Conservation (phyloP, 2,888 invertebrate species). For the Hedychridium roseum region DNA sequence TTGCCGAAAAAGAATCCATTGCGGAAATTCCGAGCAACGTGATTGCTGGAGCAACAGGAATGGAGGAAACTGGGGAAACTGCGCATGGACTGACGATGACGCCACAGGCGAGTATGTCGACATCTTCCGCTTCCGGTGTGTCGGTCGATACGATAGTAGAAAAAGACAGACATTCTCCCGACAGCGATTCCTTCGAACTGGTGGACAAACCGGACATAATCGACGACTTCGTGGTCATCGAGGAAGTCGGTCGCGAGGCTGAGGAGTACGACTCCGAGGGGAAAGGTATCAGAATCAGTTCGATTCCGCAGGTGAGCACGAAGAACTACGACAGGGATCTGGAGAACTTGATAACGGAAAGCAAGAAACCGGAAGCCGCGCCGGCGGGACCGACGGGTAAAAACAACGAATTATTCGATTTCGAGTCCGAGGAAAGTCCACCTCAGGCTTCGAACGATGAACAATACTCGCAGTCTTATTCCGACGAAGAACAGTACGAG, state of each 20-base stretch:
- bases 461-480: slow-evolving; percentile 57
- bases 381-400: slow-evolving; percentile 26
- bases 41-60: too few species aligned
- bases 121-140: slow-evolving; percentile 57
- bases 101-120: slow-evolving; percentile 60
- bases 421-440: slow-evolving; percentile 60
- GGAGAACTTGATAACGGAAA: slow-evolving; percentile 60
- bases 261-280: slow-evolving; percentile 84
- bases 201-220: slow-evolving; percentile 86
- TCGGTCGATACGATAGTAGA: slow-evolving; percentile 58
- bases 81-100: too few species aligned
- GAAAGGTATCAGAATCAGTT: slow-evolving; percentile 76
- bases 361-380: slow-evolving; percentile 29
- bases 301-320: slow-evolving; percentile 63
- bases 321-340: slow-evolving; percentile 69
- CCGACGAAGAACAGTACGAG: slow-evolving; percentile 63
- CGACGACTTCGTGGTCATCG: slow-evolving; percentile 88
- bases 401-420: slow-evolving; percentile 54
- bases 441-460: slow-evolving; percentile 58
- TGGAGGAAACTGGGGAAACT: too few species aligned
- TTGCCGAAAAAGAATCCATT: slow-evolving; percentile 34
- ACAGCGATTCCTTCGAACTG: slow-evolving; percentile 87
- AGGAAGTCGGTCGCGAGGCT: slow-evolving; percentile 88
- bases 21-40: too few species aligned
- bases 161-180: slow-evolving; percentile 71